Evolutionary conservation across 2,888 invertebrate genomes (phyloP).

Genomic region (Eurytoma californica): DNA sequence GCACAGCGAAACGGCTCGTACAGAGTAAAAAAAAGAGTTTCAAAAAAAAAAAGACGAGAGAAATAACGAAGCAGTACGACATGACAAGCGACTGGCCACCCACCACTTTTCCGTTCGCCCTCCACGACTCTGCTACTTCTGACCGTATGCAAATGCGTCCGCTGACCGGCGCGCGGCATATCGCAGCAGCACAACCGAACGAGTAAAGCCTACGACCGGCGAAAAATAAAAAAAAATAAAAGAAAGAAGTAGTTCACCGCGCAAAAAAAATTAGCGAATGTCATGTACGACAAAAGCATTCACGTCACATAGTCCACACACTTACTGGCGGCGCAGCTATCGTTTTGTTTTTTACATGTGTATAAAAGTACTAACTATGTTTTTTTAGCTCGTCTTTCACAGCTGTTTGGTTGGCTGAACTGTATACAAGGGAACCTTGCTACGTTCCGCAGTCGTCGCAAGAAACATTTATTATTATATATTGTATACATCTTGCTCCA

Average conservation of each 20-base stretch:
- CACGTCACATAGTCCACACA: conserved; percentile 53
- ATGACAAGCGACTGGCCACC: conserved; percentile 27
- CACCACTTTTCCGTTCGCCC: conserved; percentile 46
- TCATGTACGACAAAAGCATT: conserved; percentile 39
- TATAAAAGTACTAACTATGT: conserved; percentile 70
- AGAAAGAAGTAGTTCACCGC: not conserved
- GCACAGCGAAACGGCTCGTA: conserved; percentile 15
- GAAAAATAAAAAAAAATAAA: not conserved
- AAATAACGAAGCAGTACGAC: conserved; percentile 2
- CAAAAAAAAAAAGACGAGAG: conserved; percentile 1
- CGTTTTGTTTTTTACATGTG: conserved; percentile 29
- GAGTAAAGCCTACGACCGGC: conserved; percentile 9
- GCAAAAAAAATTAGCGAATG: not conserved
- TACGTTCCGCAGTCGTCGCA: conserved; percentile 75
- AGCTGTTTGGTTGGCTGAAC: conserved; percentile 75
- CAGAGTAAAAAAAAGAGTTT: not conserved
- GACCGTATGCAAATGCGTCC: conserved; percentile 53
- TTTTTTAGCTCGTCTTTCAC: conserved; percentile 74
- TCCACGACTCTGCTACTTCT: conserved; percentile 37
- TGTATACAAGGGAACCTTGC: conserved; percentile 75
- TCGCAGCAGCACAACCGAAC: not conserved
- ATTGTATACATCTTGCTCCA: conserved; percentile 25
- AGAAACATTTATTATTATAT: conserved; percentile 56
- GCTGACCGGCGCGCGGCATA: conserved; percentile 9
- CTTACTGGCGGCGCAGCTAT: conserved; percentile 63